Evolutionary conservation across 2,113 vertebrate genomes (phyloP), one percentile per base, ranked within the genome.

Genomic region (Ariopsis seemanni): DNA sequence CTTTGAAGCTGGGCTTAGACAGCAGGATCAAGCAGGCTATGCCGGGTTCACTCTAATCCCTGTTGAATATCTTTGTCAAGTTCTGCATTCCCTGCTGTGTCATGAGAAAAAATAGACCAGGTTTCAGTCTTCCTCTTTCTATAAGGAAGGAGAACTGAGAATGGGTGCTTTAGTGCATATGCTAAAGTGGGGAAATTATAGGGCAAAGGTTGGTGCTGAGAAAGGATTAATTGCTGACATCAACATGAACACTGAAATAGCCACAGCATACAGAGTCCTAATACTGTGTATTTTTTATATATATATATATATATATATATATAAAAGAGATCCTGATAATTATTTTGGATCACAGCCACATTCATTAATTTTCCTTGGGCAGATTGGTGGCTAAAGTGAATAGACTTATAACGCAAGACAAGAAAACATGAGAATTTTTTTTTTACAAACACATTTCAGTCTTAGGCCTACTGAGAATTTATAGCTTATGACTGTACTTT

Each of bases 1-100:
- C 88, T 90, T 71, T 85, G 89, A 93, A 93, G 93, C 93, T 91
- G 90, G 93, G 92, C 92, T 92, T 87, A 88, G 86, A 83, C 63
- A 85, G 52, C 65, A 85, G 88, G 92, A 91, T 94, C 91, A 94
- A 88, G 93, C 81, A 7, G 81, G 90, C 17, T 58, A 42, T n/a
- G 58, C 48, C 20, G 55, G 52, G 27, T 65, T 72, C 55, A 22
- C 52, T 79, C 52, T 60, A 86, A 83, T 57, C 81, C 77, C 88
- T 48, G 50, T 82, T 50, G 84, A 69, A 57, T 22, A 20, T 85
- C 62, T 78, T 72, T 85, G 67, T 57, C 77, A 84, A 89, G 79
- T 87, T 25, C 82, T 55, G 57, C 34, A 42, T 67, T 86, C 84
- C 88, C 74, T 58, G 81, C 83, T 81, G 89, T 12, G 80, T 78